Evolutionary conservation across 1,140 invertebrate genomes (phyloP).

Genomic region (Cyphomyrmex costatus): DNA sequence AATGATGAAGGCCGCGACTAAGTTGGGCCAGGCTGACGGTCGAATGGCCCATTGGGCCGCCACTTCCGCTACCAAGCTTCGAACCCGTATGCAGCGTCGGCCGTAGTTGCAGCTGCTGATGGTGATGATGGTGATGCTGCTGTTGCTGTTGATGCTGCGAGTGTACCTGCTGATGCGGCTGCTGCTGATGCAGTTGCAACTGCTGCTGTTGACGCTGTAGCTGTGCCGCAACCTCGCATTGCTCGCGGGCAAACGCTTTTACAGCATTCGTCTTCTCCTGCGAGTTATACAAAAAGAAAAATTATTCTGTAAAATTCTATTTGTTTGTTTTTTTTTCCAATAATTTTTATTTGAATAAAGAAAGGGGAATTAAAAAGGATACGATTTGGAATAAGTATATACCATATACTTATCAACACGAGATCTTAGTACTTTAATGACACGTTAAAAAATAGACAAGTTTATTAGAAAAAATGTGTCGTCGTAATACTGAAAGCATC

Average conservation of each 20-base stretch:
- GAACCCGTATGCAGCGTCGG: conserved; percentile 55
- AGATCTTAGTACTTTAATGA: neutral
- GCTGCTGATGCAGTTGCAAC: conserved; percentile 78
- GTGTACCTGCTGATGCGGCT: conserved; percentile 72
- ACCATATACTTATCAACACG: too few species aligned
- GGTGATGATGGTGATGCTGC: conserved; percentile 71
- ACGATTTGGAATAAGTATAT: neutral
- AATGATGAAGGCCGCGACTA: conserved; percentile 35
- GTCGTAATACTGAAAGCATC: neutral
- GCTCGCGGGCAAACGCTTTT: conserved; percentile 85
- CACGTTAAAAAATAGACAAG: neutral
- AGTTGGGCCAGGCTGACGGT: conserved; percentile 57
- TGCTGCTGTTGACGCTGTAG: conserved; percentile 81
- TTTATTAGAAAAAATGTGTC: neutral
- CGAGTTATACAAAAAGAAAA: conserved; percentile 31
- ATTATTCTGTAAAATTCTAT: neutral
- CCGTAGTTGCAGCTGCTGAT: conserved; percentile 55
- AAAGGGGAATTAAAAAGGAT: neutral
- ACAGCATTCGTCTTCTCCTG: conserved; percentile 88
- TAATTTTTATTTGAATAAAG: neutral
- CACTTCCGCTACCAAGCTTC: conserved; percentile 39
- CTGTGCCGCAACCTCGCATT: conserved; percentile 84
- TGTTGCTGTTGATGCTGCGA: conserved; percentile 69
- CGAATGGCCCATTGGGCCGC: conserved; percentile 40
- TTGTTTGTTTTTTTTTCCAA: neutral